Evolutionary conservation across 2,113 vertebrate species (phyloP), one percentile per base, ranked within the genome.

Genomic region (Cnemophilus loriae): DNA sequence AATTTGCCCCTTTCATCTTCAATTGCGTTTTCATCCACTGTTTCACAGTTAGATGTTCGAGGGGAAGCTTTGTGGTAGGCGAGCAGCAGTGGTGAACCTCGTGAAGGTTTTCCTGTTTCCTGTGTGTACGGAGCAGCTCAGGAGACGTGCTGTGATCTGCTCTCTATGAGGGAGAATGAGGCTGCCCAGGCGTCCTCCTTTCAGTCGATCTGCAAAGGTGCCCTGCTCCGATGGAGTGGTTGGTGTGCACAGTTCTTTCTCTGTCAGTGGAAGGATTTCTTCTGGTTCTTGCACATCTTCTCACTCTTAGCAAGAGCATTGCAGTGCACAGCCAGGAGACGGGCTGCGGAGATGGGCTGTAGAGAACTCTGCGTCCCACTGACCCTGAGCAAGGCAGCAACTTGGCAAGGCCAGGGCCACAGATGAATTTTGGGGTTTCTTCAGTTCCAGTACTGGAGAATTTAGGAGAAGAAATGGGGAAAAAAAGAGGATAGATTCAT

Each of bases 1-100:
- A 68, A 95, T 93, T 87, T 91, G 13, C 35, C 79, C 67, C 47
- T 87, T 94, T 87, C 70, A 82, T 95, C 81, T 91, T 89, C 84
- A 89, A 80, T 52, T 81, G 61, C 3, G 0, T 93, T 94, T 94
- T 96, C 59, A 18, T 89, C 78, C 80, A 71, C 35, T 91, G 30
- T 87, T 94, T 85, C 59, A 53, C 87, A 80, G 87, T 61, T 65
- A 73, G 57, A 4, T 76, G 57, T 89, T 76, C 59, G 39, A 46
- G 70, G 65, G 77, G 49, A 87, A 64, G 57, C 44, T 71, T 71
- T 92, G 84, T 8, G 16, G 74, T 82, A 42, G 59, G 63, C 53
- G 55, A 90, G 37, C 75, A 67, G 63, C 75, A 83, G 67, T 50
- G 77, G 57, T 76, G 81, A 80, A 52, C 69, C 53, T 87, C 20